Percentiles rank a stretch among this genome's conserved stretches.
Conservation (phyloP, 2,888 invertebrate genomes). For the Drosophila quinaria region DNA sequence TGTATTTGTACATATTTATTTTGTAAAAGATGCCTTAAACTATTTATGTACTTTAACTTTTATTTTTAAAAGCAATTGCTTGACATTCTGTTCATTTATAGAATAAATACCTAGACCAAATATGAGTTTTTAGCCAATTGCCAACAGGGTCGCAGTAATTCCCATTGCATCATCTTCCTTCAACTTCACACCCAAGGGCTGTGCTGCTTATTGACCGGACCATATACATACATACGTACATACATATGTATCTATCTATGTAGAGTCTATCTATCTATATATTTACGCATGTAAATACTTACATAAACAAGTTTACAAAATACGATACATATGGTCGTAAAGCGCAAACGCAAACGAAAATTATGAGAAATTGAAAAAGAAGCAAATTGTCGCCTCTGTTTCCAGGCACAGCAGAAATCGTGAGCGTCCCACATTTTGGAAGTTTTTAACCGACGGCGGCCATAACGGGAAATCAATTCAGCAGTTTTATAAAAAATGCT, state of each 20-base stretch:
- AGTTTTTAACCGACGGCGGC: slow-evolving; percentile 2
- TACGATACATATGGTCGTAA: slow-evolving; percentile 8
- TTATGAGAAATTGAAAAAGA: neutral
- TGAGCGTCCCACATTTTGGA: neutral
- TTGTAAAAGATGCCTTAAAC: too few relatives aligned
- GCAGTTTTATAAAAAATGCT: neutral
- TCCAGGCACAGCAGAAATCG: neutral
- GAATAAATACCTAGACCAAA: neutral
- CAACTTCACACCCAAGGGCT: slow-evolving; percentile 4
- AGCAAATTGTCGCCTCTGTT: slow-evolving; percentile 4
- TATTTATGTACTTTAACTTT: too few relatives aligned
- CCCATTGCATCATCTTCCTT: neutral
- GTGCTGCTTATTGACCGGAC: neutral
- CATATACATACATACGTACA: neutral
- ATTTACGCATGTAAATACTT: neutral
- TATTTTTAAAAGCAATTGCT: too few relatives aligned
- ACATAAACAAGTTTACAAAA: slow-evolving; percentile 1
- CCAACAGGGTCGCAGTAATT: slow-evolving; percentile 9
- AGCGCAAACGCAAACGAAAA: slow-evolving; percentile 37
- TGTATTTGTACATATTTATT: too few relatives aligned
- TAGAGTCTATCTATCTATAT: neutral
- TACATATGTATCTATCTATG: neutral
- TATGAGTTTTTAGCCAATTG: slow-evolving; percentile 3
- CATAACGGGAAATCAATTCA: neutral
- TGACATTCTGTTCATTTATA: too few relatives aligned